Evolutionary conservation across 1,140 invertebrate species (phyloP).

Genomic region (Drosophila obscura): DNA sequence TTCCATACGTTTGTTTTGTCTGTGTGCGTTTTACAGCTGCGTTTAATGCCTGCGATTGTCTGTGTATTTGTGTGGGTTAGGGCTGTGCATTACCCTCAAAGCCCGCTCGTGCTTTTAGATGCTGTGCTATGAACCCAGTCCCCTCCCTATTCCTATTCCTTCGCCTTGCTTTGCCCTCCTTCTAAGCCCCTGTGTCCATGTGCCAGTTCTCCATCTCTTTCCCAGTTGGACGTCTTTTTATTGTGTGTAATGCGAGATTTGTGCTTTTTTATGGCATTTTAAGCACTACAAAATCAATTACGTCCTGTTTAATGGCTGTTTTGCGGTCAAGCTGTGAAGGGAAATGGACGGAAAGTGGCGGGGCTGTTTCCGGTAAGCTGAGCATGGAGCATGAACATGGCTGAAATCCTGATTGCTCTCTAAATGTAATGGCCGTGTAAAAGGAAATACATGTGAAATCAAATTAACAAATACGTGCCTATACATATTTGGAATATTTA

Average conservation of each 20-base stretch:
- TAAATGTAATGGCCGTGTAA: constrained; percentile 34
- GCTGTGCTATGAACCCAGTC: not conserved
- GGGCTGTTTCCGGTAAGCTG: not conserved
- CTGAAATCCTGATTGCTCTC: constrained; percentile 24
- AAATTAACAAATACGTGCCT: constrained; percentile 14
- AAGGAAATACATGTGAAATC: constrained; percentile 15
- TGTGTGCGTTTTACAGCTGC: constrained; percentile 38
- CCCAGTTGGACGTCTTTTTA: constrained; percentile 37
- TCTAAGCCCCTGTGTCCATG: not conserved
- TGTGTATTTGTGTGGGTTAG: not conserved
- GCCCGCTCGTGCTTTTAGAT: constrained; percentile 34
- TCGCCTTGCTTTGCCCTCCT: not conserved
- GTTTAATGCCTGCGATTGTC: constrained; percentile 45
- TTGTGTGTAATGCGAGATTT: constrained; percentile 60
- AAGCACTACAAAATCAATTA: constrained; percentile 69
- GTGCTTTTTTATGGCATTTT: constrained; percentile 67
- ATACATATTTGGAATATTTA: too few species aligned
- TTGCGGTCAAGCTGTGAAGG: constrained; percentile 44
- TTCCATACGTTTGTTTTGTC: constrained; percentile 22
- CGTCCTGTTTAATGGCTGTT: constrained; percentile 51
- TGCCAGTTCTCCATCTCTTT: not conserved
- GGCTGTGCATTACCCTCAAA: constrained; percentile 38
- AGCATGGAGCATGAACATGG: not conserved
- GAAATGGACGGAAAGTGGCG: not conserved
- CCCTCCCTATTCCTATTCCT: not conserved